These are phyloP conservation scores for Pantelozetes paolii DNA, from an alignment of 2,888 invertebrate genomes.

Conservation along the genomic window DNA sequence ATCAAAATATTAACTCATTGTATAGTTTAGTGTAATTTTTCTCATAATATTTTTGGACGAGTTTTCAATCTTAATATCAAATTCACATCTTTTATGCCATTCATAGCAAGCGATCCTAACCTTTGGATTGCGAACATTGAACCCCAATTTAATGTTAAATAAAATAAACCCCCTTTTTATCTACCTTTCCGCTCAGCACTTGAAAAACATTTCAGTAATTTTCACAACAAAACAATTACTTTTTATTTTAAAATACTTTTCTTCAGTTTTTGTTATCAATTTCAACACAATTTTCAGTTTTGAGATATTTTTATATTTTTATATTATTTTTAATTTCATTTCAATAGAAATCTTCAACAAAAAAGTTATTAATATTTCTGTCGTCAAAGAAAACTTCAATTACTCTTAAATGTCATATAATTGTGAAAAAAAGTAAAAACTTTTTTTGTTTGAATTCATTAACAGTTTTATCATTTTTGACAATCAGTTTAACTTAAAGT, in stretches of 20 bases:
- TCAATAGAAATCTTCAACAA: background rate
- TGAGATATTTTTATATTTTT: no score
- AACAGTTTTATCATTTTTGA: no score
- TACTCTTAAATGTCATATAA: no score
- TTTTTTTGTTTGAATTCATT: no score
- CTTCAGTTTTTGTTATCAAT: no score
- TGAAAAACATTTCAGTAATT: background rate
- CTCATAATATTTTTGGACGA: constrained; percentile 1
- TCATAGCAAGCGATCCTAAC: background rate
- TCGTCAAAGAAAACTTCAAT: no score
- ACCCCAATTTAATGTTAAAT: constrained; percentile 5
- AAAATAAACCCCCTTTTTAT: background rate
- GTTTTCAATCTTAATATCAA: constrained; percentile 31
- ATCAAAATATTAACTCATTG: constrained; percentile 26
- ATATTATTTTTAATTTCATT: background rate
- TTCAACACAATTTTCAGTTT: no score
- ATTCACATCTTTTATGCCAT: background rate
- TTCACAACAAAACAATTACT: constrained; percentile 14
- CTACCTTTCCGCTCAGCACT: background rate
- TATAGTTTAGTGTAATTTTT: constrained; percentile 17
- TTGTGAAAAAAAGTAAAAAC: no score
- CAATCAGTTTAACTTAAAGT: no score
- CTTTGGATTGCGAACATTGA: constrained; percentile 31
- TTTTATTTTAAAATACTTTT: background rate
- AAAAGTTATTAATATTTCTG: no score